Conservation (phyloP, 2,113 vertebrate species). For the Chaetops frenatus region DNA sequence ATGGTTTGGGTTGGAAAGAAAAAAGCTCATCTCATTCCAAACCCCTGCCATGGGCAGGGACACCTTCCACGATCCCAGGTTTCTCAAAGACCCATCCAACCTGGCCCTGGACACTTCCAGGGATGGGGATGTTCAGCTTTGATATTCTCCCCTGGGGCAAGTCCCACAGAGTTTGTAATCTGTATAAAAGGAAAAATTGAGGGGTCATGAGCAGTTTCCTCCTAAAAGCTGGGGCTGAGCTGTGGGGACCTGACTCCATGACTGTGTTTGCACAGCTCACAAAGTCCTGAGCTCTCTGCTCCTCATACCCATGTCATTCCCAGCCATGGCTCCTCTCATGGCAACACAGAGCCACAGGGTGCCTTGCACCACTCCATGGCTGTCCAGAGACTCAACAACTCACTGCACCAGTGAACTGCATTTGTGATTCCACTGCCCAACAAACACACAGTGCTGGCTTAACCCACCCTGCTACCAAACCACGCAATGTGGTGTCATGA, state of each 20-base stretch:
- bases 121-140: not conserved
- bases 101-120: not conserved
- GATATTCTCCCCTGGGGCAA: not conserved
- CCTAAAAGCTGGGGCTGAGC: not conserved
- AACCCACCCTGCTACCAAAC: not conserved
- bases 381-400: not conserved
- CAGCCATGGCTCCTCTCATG: fast-evolving
- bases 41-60: not conserved
- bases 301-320: fast-evolving
- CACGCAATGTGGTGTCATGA: fast-evolving
- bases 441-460: not conserved
- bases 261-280: not conserved
- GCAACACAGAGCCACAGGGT: not conserved
- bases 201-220: not conserved
- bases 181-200: not conserved
- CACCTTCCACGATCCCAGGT: not conserved
- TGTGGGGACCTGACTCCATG: not conserved
- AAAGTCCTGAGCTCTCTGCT: not conserved
- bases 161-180: not conserved
- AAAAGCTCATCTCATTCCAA: not conserved
- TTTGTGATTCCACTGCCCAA: not conserved
- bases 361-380: fast-evolving
- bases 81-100: not conserved
- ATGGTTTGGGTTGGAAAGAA: not conserved
- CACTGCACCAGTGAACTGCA: not conserved